Conservation (phyloP, 2,888 invertebrate species). For the Philaethria dido region DNA sequence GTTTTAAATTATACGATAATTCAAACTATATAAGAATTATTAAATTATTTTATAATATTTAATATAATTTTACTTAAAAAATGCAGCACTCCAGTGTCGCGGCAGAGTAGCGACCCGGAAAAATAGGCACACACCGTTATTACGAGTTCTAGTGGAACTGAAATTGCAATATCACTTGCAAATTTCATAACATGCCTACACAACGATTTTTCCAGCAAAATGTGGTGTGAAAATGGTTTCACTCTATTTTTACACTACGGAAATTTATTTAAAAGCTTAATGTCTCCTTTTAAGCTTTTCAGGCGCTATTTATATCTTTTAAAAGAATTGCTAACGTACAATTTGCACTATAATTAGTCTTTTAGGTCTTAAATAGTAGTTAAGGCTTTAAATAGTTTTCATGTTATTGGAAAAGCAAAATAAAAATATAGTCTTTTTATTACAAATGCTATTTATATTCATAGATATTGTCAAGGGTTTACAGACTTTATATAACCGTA, state of each 20-base stretch:
- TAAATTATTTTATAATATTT: neutral
- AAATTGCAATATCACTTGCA: slow-evolving; percentile 28
- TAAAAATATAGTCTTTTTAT: too few species aligned
- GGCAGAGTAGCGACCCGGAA: slow-evolving; percentile 21
- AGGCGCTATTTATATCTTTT: neutral
- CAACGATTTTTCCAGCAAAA: neutral
- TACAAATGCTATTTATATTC: too few species aligned
- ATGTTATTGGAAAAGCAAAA: too few species aligned
- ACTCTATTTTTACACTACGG: neutral
- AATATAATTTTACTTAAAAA: neutral
- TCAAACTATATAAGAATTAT: neutral
- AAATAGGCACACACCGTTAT: slow-evolving; percentile 25
- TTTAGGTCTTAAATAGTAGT: neutral
- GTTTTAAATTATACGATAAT: too few species aligned
- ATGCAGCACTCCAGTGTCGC: neutral
- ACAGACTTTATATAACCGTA: too few species aligned
- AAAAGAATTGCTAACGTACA: neutral
- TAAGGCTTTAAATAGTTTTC: too few species aligned
- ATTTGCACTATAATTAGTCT: neutral
- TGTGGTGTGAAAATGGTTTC: neutral
- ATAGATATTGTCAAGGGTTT: too few species aligned
- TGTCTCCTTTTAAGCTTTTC: neutral
- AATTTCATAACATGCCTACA: slow-evolving; percentile 23
- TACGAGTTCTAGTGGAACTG: slow-evolving; percentile 21
- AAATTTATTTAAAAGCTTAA: slow-evolving; percentile 1